Percentiles rank a stretch among this genome's conserved stretches.
These are phyloP conservation scores for Delphinapterus leucas DNA, from an alignment of 2,113 vertebrate genomes.

Conservation along the genomic window DNA sequence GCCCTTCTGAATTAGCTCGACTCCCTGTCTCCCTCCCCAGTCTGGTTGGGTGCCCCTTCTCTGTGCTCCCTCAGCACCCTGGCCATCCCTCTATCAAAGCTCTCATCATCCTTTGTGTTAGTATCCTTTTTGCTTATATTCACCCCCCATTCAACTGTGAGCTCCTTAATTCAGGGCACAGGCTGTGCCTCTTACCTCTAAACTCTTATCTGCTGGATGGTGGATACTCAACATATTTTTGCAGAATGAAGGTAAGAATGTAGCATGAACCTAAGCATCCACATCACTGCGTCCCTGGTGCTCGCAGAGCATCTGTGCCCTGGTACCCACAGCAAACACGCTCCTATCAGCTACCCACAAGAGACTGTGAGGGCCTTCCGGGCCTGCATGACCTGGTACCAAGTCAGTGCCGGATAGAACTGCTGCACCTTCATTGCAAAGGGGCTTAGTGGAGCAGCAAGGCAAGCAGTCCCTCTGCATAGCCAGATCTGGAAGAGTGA, in stretches of 20 bases:
- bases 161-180: neutral
- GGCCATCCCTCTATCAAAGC: neutral
- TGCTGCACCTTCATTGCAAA: neutral
- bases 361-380: neutral
- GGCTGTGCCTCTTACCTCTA: neutral
- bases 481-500: neutral
- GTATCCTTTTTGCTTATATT: neutral
- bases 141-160: neutral
- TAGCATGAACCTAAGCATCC: neutral
- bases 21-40: neutral
- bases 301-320: neutral
- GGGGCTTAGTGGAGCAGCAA: neutral
- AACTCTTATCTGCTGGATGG: neutral
- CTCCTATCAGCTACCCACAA: neutral
- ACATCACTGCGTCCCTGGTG: neutral
- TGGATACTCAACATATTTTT: neutral
- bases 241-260: neutral
- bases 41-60: neutral
- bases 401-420: neutral
- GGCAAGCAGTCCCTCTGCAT: neutral
- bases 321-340: too few relatives aligned
- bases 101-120: neutral
- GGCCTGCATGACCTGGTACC: neutral
- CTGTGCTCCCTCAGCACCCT: too few relatives aligned
- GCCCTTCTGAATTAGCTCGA: neutral